Evolutionary conservation across 1,140 invertebrate species (phyloP).

Genomic region (Yoshiicerus persimilis): DNA sequence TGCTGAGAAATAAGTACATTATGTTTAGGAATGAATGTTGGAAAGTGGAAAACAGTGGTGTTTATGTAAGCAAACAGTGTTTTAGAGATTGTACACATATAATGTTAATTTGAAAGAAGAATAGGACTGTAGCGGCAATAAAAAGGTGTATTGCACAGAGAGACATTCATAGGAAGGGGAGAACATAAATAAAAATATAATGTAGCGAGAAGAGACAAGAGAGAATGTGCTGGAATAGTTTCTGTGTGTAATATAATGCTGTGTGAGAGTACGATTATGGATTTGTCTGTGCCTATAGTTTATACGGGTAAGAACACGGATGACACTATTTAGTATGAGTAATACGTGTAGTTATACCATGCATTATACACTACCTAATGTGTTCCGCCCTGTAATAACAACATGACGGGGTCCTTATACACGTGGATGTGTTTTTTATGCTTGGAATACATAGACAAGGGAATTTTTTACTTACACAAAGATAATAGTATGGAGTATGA

Average conservation of each 20-base stretch:
- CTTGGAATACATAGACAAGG: too few species aligned
- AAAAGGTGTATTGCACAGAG: not conserved
- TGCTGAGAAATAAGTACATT: not conserved
- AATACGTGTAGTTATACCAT: too few species aligned
- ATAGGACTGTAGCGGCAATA: not conserved
- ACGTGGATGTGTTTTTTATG: not conserved
- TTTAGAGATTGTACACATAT: too few species aligned
- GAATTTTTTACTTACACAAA: not conserved
- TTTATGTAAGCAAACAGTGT: not conserved
- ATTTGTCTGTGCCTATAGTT: not conserved
- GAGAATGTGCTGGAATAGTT: not conserved
- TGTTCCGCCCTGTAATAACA: not conserved
- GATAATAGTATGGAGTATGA: too few species aligned
- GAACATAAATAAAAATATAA: not conserved
- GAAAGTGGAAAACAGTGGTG: not conserved
- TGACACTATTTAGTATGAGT: not conserved
- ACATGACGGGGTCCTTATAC: not conserved
- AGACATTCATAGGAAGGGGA: not conserved
- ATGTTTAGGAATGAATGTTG: not conserved
- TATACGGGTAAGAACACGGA: not conserved
- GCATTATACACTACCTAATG: too few species aligned
- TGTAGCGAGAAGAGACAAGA: not conserved
- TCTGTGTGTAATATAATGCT: not conserved
- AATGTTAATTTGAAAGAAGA: too few species aligned
- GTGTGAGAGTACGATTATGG: not conserved